Evolutionary conservation across 2,113 vertebrate species (phyloP).

Genomic region (Cololabis saira): DNA sequence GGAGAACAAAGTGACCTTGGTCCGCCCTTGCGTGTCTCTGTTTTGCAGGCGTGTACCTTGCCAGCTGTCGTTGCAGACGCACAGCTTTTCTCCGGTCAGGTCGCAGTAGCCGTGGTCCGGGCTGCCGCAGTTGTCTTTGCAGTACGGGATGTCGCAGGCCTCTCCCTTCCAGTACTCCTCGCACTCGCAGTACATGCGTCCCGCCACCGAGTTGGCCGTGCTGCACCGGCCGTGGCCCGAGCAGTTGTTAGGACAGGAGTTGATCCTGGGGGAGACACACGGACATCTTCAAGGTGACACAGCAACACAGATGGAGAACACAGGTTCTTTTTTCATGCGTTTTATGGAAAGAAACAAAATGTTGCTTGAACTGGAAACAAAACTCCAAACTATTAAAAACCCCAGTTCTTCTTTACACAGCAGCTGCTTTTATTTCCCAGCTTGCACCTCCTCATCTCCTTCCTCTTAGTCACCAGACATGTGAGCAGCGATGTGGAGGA

Average conservation of each 20-base stretch:
- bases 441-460: too few relatives aligned
- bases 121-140: slow-evolving; percentile 92
- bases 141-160: slow-evolving; percentile 93
- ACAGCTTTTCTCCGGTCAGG: slow-evolving; percentile 92
- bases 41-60: slow-evolving; percentile 83
- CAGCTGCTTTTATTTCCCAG: too few relatives aligned
- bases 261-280: slow-evolving; percentile 83
- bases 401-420: too few relatives aligned
- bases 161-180: slow-evolving; percentile 97
- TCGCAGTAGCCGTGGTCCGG: slow-evolving; percentile 94
- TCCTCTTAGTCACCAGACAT: too few relatives aligned
- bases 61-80: slow-evolving; percentile 96
- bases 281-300: neutral
- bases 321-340: neutral
- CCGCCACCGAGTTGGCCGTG: slow-evolving; percentile 82
- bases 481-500: too few relatives aligned
- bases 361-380: too few relatives aligned
- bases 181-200: slow-evolving; percentile 91
- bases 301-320: neutral
- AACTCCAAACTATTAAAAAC: too few relatives aligned
- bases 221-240: slow-evolving; percentile 92
- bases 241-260: slow-evolving; percentile 96
- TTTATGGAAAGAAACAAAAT: neutral
- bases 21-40: too few relatives aligned
- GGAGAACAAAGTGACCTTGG: neutral